These are phyloP conservation scores for Mesembrinibis cayennensis DNA, from an alignment of 2,113 vertebrate species.

Conservation along the genomic window DNA sequence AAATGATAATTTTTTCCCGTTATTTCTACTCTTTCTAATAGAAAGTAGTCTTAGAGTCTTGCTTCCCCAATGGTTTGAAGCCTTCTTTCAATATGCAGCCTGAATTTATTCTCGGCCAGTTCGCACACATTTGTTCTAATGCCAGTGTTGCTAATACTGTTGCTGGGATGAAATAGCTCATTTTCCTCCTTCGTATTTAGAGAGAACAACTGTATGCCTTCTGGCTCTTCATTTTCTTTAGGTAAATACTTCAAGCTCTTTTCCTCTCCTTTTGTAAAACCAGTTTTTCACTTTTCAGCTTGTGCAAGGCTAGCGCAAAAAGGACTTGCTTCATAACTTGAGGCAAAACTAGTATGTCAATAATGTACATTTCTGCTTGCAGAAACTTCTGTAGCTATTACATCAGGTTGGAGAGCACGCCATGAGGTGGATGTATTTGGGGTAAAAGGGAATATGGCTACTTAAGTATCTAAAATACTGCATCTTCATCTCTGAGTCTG, in stretches of 20 bases:
- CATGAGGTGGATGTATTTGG: background rate
- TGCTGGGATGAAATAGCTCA: background rate
- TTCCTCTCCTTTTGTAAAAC: background rate
- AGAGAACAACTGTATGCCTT: background rate
- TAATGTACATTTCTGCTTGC: background rate
- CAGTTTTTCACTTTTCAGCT: background rate
- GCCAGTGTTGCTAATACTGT: background rate
- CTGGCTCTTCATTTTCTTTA: background rate
- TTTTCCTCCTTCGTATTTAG: background rate
- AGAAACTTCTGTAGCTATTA: background rate
- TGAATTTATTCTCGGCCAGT: background rate
- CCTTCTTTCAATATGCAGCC: background rate
- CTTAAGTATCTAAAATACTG: background rate
- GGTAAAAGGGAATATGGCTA: background rate
- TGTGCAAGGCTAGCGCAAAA: background rate
- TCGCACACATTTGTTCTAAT: background rate
- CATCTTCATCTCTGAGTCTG: background rate
- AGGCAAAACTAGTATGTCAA: background rate
- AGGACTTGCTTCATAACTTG: background rate
- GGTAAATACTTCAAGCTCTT: background rate
- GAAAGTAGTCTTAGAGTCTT: background rate
- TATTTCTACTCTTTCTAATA: background rate
- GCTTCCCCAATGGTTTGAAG: background rate
- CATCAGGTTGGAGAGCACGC: background rate
- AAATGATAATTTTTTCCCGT: accelerated